These are phyloP conservation scores for Isurus oxyrinchus DNA, from an alignment of 2,113 vertebrate genomes.

Conservation along the genomic window DNA sequence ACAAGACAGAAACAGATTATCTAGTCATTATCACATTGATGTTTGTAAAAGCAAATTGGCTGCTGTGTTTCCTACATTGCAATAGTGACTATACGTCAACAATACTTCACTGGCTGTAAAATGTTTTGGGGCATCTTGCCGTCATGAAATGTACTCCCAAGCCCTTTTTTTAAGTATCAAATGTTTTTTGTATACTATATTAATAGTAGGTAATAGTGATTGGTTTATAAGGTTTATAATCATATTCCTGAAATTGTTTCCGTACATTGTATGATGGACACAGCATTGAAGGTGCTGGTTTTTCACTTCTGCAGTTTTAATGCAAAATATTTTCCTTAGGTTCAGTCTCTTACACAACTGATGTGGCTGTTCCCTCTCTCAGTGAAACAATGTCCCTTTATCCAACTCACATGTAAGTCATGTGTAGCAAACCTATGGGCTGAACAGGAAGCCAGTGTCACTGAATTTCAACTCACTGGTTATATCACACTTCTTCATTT, in stretches of 20 bases:
- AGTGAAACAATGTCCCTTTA: background rate
- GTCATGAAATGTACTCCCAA: too few relatives aligned
- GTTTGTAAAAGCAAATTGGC: too few relatives aligned
- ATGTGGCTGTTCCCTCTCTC: background rate
- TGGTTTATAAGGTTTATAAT: background rate
- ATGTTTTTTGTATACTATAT: background rate
- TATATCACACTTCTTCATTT: background rate
- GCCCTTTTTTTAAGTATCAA: too few relatives aligned
- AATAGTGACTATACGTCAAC: too few relatives aligned
- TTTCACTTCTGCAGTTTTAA: background rate
- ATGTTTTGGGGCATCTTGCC: too few relatives aligned
- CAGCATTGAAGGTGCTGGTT: background rate
- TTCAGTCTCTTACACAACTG: background rate
- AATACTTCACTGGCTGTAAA: too few relatives aligned
- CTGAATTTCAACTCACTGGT: background rate
- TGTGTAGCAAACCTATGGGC: background rate
- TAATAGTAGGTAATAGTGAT: background rate
- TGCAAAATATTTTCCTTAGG: background rate
- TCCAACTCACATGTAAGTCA: background rate
- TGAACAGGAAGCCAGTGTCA: background rate
- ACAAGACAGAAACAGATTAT: too few relatives aligned
- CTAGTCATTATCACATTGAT: too few relatives aligned
- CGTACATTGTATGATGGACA: background rate
- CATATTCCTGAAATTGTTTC: background rate
- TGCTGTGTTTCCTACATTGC: too few relatives aligned